Percentiles rank a stretch among this genome's conserved stretches.
Evolutionary conservation across 2,888 invertebrate genomes (phyloP).

Genomic region (Hofmannophila pseudospretella): DNA sequence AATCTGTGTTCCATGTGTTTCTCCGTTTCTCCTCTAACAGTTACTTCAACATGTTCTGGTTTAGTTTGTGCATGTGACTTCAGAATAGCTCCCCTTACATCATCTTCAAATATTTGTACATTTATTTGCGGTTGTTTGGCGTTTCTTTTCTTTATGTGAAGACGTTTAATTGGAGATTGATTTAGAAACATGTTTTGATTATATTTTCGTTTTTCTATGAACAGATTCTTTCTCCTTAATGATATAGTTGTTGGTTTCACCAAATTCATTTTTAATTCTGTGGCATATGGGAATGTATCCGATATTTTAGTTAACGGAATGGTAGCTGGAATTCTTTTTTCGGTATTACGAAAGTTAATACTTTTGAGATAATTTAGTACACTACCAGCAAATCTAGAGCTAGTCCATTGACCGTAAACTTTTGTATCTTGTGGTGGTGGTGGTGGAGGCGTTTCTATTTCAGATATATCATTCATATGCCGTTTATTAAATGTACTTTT

Average conservation of each 20-base stretch:
- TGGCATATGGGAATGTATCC: slow-evolving; percentile 53
- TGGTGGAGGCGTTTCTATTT: slow-evolving; percentile 52
- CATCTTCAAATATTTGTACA: slow-evolving; percentile 51
- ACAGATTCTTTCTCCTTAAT: slow-evolving; percentile 40
- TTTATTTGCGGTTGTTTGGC: slow-evolving; percentile 42
- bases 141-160: slow-evolving; percentile 23
- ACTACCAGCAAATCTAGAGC: slow-evolving; percentile 54
- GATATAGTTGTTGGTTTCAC: slow-evolving; percentile 39
- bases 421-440: slow-evolving; percentile 35
- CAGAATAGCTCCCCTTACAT: slow-evolving; percentile 43
- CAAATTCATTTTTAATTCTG: slow-evolving; percentile 45
- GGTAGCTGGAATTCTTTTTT: slow-evolving; percentile 45
- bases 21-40: slow-evolving; percentile 37
- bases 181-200: slow-evolving; percentile 14
- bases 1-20: slow-evolving; percentile 30
- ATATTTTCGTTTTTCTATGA: slow-evolving; percentile 29
- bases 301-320: slow-evolving; percentile 47
- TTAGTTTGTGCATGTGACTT: slow-evolving; percentile 40
- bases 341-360: slow-evolving; percentile 41
- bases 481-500: slow-evolving; percentile 12
- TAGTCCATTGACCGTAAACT: slow-evolving; percentile 60
- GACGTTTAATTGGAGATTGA: not conserved
- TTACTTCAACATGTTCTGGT: slow-evolving; percentile 48
- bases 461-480: slow-evolving; percentile 27
- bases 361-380: slow-evolving; percentile 61